Percentiles rank a stretch among this genome's conserved stretches.
These are phyloP conservation scores for Dryobotodes eremita DNA, from an alignment of 2,888 invertebrate species.

Conservation along the genomic window DNA sequence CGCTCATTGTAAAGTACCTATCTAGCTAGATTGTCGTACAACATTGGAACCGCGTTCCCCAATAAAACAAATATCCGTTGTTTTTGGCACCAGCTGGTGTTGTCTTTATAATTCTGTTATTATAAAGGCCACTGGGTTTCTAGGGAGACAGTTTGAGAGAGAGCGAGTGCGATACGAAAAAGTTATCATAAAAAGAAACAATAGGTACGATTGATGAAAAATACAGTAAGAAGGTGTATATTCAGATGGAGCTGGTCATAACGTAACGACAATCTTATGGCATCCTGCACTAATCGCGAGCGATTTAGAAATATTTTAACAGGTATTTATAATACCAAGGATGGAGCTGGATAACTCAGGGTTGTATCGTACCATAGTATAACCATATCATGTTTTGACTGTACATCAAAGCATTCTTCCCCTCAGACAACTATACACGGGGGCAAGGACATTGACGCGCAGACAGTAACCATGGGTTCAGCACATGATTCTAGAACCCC, in stretches of 20 bases:
- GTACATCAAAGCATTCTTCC: neutral
- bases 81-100: conserved; percentile 70
- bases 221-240: neutral
- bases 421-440: neutral
- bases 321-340: neutral
- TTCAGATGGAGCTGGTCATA: neutral
- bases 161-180: neutral
- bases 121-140: conserved; percentile 49
- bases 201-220: neutral
- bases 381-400: neutral
- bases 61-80: conserved; percentile 70
- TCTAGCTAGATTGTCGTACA: conserved; percentile 4
- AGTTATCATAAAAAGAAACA: no score
- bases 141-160: conserved; percentile 8
- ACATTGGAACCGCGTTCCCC: conserved; percentile 53
- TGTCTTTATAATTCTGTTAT: conserved; percentile 58
- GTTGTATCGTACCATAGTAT: neutral
- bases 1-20: neutral
- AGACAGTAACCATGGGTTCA: no score
- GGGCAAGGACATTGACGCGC: no score
- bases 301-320: neutral
- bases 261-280: neutral
- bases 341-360: neutral
- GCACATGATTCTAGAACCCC: no score
- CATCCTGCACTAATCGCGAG: neutral